A percentile compares a stretch with the other conserved stretches of the same genome.
These are phyloP conservation scores for Pyrgilauda ruficollis DNA, from an alignment of 2,113 vertebrate genomes.

Conservation along the genomic window DNA sequence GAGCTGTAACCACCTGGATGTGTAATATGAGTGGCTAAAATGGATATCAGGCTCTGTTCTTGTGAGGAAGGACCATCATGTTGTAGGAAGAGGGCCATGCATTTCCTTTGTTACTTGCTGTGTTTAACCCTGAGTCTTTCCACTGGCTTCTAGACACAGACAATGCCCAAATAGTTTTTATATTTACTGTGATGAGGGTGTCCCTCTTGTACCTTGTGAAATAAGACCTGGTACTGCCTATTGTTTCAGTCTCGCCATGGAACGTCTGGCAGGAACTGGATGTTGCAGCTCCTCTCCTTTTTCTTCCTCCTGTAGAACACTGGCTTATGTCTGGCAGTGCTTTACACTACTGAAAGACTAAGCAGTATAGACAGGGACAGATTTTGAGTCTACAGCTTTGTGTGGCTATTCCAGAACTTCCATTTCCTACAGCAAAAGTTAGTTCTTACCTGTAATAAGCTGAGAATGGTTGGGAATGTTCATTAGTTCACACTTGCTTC, in stretches of 20 bases:
- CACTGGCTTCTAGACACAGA: background rate
- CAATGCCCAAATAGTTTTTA: background rate
- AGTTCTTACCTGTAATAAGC: background rate
- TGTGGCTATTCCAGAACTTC: background rate
- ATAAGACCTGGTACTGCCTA: background rate
- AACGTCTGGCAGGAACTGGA: background rate
- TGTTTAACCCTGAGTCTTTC: background rate
- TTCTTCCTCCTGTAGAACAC: background rate
- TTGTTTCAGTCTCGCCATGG: background rate
- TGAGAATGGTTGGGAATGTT: background rate
- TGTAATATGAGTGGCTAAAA: fast-evolving
- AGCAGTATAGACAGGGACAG: background rate
- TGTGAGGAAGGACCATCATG: background rate
- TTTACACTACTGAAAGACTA: background rate
- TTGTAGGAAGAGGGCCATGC: background rate
- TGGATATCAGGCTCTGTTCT: background rate
- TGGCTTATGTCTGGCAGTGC: background rate
- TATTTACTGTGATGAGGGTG: background rate
- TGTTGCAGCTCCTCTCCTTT: background rate
- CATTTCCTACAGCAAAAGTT: background rate
- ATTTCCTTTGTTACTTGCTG: background rate
- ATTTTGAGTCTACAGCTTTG: background rate
- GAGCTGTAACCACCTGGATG: background rate
- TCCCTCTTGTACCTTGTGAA: background rate
- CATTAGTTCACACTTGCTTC: background rate